Conservation (phyloP, 1,140 invertebrate species). For the Nylanderia fulva region DNA sequence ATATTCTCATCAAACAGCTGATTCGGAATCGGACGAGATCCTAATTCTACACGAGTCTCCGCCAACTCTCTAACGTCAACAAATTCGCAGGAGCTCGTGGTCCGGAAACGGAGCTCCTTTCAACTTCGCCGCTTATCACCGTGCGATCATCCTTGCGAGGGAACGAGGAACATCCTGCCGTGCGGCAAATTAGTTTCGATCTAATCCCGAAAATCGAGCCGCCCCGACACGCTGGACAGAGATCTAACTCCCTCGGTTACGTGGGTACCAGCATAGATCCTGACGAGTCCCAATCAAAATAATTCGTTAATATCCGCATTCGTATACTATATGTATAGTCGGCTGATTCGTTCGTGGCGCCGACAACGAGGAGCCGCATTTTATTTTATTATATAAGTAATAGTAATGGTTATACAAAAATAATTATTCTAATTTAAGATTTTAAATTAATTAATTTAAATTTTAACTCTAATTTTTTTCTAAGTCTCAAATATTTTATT, state of each 20-base stretch:
- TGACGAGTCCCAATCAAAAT: constrained; percentile 37
- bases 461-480: no score
- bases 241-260: constrained; percentile 33
- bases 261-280: constrained; percentile 63
- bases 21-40: constrained; percentile 1
- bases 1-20: background rate
- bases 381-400: background rate
- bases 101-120: constrained; percentile 67
- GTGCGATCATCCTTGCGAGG: constrained; percentile 71
- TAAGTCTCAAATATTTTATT: no score
- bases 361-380: background rate
- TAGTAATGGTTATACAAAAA: no score
- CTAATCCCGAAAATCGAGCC: constrained; percentile 58
- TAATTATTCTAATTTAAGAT: no score
- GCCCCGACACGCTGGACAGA: constrained; percentile 44
- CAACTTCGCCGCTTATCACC: constrained; percentile 71
- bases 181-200: constrained; percentile 66
- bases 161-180: constrained; percentile 72
- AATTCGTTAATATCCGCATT: constrained; percentile 52
- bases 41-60: constrained; percentile 41
- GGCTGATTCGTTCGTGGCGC: background rate
- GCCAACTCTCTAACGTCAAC: background rate
- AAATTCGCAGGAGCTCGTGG: constrained; percentile 19
- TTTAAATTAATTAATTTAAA: no score
- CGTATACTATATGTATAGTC: no score